Evolutionary conservation across 2,888 invertebrate genomes (phyloP).

Genomic region (Patella caerulea): DNA sequence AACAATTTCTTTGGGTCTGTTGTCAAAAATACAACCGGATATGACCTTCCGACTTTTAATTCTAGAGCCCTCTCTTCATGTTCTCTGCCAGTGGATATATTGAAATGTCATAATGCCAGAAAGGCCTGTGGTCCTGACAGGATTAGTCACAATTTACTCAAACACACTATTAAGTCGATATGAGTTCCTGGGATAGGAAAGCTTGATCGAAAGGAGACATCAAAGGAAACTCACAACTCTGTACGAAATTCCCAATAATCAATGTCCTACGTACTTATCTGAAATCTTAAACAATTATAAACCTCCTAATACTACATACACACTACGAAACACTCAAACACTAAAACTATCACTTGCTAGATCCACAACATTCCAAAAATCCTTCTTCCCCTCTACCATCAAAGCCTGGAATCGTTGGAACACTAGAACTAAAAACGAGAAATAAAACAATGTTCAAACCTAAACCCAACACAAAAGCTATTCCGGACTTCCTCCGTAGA

Average conservation of each 20-base stretch:
- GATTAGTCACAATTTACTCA: neutral
- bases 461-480: too few species aligned
- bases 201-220: neutral
- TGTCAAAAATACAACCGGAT: neutral
- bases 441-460: neutral
- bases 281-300: neutral
- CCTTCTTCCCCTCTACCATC: neutral
- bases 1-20: neutral
- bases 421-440: neutral
- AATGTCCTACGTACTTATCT: neutral
- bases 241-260: neutral
- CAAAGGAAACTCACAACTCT: neutral
- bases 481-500: too few species aligned
- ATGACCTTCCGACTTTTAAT: neutral
- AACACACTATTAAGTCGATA: neutral
- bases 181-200: conserved; percentile 8
- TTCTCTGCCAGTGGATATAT: neutral
- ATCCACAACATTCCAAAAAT: neutral
- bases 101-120: neutral
- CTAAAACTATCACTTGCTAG: neutral
- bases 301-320: neutral
- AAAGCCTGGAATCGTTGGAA: neutral
- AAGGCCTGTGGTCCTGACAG: neutral
- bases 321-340: neutral
- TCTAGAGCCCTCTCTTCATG: neutral